These are phyloP conservation scores for Flabesymbios commensalis DNA, from an alignment of 2,888 invertebrate genomes.

Conservation along the genomic window DNA sequence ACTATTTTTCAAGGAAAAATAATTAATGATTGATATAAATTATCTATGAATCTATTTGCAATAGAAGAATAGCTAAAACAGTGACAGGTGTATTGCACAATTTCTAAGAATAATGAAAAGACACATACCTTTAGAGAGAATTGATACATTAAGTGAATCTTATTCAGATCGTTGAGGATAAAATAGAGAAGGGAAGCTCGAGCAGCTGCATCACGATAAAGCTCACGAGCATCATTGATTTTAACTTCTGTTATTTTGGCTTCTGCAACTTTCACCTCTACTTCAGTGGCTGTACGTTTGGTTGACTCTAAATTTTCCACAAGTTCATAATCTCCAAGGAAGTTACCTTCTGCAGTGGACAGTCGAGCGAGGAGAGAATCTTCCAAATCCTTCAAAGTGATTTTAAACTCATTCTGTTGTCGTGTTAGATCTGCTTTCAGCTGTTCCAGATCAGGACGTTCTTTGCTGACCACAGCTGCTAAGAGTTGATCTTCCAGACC, in stretches of 20 bases:
- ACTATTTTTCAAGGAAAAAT: too few relatives aligned
- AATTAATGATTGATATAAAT: too few relatives aligned
- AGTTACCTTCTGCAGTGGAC: constrained; percentile 90
- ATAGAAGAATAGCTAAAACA: too few relatives aligned
- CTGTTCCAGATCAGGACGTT: constrained; percentile 93
- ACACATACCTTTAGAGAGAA: constrained; percentile 84
- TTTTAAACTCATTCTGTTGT: constrained; percentile 96
- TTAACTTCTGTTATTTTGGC: constrained; percentile 88
- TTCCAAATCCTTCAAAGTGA: constrained; percentile 87
- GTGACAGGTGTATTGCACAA: too few relatives aligned
- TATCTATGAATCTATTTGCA: too few relatives aligned
- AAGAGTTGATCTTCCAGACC: constrained; percentile 93
- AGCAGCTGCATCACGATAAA: constrained; percentile 88
- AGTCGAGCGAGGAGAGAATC: constrained; percentile 88
- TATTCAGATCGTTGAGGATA: constrained; percentile 91
- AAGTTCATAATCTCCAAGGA: constrained; percentile 89
- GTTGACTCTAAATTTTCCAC: constrained; percentile 96
- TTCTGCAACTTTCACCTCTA: constrained; percentile 82
- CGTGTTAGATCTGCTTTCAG: constrained; percentile 92
- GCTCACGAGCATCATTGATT: constrained; percentile 91
- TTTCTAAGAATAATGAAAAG: constrained; percentile 42
- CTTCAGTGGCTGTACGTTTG: constrained; percentile 93
- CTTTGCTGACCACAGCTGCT: constrained; percentile 95
- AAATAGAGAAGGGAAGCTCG: constrained; percentile 92
- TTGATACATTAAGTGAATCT: constrained; percentile 95